Percentiles rank a stretch among this genome's conserved stretches.
Evolutionary conservation across 2,888 invertebrate species (phyloP).

Genomic region (Mycalesis mineus): DNA sequence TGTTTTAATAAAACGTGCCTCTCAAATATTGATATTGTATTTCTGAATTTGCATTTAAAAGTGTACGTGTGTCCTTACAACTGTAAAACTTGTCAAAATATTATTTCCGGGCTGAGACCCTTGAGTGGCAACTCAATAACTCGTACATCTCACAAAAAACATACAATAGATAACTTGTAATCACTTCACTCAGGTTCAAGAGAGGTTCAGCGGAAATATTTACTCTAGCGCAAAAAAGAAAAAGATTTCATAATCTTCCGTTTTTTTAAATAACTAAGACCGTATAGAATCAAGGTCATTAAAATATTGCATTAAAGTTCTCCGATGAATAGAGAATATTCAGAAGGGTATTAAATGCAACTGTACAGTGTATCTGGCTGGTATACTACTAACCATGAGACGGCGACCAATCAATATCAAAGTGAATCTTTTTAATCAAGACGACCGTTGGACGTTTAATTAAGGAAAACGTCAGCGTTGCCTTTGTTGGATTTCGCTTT

Average conservation of each 20-base stretch:
- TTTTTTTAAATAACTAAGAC: no score
- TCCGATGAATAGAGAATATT: no score
- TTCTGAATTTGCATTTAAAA: background rate
- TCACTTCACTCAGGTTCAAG: background rate
- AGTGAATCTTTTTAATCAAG: constrained; percentile 56
- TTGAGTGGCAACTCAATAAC: constrained; percentile 2
- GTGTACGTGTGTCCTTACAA: background rate
- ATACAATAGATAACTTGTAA: constrained; percentile 2
- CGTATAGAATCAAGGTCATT: no score
- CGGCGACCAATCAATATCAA: constrained; percentile 50
- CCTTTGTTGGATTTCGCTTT: constrained; percentile 13
- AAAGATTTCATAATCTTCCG: no score
- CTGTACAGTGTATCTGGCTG: constrained; percentile 47
- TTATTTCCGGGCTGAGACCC: background rate
- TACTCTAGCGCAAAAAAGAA: background rate
- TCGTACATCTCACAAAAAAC: background rate
- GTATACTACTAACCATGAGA: constrained; percentile 45
- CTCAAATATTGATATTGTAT: no score
- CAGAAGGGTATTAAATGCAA: constrained; percentile 37
- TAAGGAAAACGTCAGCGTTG: constrained; percentile 51
- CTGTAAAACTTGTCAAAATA: background rate
- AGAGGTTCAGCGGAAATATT: background rate
- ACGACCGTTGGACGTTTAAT: constrained; percentile 51
- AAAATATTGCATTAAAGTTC: no score
- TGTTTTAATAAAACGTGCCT: no score